Evolutionary conservation across 64 coral and sea anemone species (phyloP), one percentile per base, ranked within the genome.

Genomic region (Montipora efflorescens): DNA sequence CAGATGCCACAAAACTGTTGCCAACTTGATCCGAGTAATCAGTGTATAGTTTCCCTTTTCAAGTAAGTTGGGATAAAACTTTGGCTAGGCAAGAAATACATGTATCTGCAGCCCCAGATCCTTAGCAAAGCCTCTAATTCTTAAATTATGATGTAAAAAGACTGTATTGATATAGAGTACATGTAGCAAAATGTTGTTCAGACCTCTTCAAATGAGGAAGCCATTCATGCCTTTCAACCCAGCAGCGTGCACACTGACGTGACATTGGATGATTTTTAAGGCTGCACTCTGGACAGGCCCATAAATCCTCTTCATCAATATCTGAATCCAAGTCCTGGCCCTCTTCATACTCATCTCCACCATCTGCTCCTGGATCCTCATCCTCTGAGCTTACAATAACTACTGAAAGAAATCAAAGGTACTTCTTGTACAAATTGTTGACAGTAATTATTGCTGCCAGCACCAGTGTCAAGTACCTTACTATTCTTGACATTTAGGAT

Each of bases 241-340:
- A 98, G 78, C 96, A 98, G 44, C 84, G 88, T 8, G 87, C 67
- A 44, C 96, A 98, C 48, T 90, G 93, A 22, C 87, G 91, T 15
- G 96, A 95, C 89, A 98, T 89, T 79, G 96, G 96, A 79, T 98
- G 96, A 81, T 98, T 98, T 79, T 94, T 98, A 2, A 86, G 58
- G 50, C 43, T 84, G 81, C 96, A 98, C 15, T 91, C 61, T 5
- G 77, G 18, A 44, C 93, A 95, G 15, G 88, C 68, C 96, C 96
- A 98, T 66, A 93, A 82, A 67, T 98, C 96, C 59, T 98, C 96
- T 88, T 88, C 92, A 47, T 98, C 96, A 84, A 89, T 92, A 59
- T 96, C 92, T 36, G 93, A 90, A 82, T 95, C 94, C 43, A 84
- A 91, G 7, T 80, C 94, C 81, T 82, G 73, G 22, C 90, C 89